Conservation (phyloP, 2,113 vertebrate genomes). For the Microcebus ravelobensis region DNA sequence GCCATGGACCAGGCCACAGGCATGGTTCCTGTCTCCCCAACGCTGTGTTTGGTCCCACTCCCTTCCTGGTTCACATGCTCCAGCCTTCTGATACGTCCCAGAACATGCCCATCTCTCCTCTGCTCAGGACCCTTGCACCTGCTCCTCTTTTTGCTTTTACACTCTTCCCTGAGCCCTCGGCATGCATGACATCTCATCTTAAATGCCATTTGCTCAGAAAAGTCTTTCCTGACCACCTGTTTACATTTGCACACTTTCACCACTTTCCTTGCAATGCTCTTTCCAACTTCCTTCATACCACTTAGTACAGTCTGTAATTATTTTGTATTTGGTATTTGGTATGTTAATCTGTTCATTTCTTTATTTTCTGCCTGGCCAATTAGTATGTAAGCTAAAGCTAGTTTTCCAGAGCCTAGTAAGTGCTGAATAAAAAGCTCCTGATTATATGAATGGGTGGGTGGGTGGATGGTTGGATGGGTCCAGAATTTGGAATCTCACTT, state of each 20-base stretch:
- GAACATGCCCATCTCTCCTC: background rate
- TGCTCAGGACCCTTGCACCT: background rate
- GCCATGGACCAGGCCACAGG: no score
- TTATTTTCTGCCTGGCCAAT: background rate
- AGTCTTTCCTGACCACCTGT: background rate
- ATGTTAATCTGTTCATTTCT: background rate
- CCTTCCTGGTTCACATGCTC: background rate
- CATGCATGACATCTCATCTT: background rate
- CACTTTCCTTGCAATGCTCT: background rate
- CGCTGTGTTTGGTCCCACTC: no score
- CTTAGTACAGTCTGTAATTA: background rate
- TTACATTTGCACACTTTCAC: background rate
- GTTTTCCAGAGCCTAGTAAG: background rate
- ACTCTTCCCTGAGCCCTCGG: background rate
- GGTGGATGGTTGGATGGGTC: background rate
- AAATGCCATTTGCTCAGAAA: background rate
- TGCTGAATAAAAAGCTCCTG: background rate
- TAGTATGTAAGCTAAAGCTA: background rate
- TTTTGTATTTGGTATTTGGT: background rate
- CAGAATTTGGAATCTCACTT: background rate
- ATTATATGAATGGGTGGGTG: background rate
- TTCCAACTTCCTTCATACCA: background rate
- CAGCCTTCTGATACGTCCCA: background rate
- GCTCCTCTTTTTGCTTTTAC: background rate
- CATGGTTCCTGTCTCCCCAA: background rate